A percentile compares a stretch with the other conserved stretches of the same genome.
Evolutionary conservation across 2,113 vertebrate genomes (phyloP).

Genomic region (Serilophus lunatus): DNA sequence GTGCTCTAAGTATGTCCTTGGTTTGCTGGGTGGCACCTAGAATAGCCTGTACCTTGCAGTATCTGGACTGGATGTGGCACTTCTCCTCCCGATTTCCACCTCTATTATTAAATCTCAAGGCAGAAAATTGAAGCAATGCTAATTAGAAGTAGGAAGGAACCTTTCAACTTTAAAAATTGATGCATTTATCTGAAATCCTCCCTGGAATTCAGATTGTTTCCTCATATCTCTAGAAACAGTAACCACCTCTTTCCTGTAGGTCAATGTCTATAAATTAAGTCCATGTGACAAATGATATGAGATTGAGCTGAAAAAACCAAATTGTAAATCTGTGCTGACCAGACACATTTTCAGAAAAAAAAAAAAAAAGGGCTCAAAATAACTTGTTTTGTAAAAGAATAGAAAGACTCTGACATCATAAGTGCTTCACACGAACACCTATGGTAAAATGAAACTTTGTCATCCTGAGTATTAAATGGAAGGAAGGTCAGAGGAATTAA

Average conservation of each 20-base stretch:
- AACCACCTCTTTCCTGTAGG: background rate
- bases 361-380: background rate
- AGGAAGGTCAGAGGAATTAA: constrained; percentile 46
- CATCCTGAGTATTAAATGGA: background rate
- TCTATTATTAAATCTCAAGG: background rate
- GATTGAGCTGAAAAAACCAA: background rate
- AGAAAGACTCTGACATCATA: constrained; percentile 4
- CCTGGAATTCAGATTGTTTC: background rate
- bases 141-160: background rate
- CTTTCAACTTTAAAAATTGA: background rate
- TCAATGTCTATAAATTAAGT: background rate
- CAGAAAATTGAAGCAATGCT: background rate
- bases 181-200: background rate
- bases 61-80: background rate
- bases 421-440: background rate
- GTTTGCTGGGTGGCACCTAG: background rate
- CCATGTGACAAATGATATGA: background rate
- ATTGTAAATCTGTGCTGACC: background rate
- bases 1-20: background rate
- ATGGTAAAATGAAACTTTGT: background rate
- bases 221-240: background rate
- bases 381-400: constrained; percentile 1
- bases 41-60: background rate
- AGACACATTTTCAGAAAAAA: background rate
- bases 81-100: background rate